Evolutionary conservation across 2,888 invertebrate species (phyloP).

Genomic region (Drosophila mimica): DNA sequence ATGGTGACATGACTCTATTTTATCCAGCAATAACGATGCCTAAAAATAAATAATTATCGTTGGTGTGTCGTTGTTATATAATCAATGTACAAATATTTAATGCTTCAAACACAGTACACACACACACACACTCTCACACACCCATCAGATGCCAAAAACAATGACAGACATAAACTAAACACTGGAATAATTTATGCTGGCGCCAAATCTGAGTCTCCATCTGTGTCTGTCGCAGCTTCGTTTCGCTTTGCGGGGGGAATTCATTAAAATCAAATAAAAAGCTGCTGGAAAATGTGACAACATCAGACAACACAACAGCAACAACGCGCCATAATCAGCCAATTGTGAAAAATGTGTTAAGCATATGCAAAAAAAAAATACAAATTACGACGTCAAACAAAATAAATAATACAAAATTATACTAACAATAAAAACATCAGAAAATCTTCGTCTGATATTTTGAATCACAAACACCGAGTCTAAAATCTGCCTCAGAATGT

Average conservation of each 20-base stretch:
- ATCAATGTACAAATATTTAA: conserved; percentile 19
- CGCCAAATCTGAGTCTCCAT: conserved; percentile 51
- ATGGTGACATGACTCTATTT: background rate
- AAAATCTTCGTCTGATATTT: conserved; percentile 30
- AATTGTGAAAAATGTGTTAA: conserved; percentile 73
- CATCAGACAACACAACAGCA: conserved; percentile 24
- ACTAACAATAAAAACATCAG: conserved; percentile 35
- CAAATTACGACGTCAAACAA: background rate
- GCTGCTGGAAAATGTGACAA: conserved; percentile 40
- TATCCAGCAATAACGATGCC: background rate
- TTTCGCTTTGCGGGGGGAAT: conserved; percentile 21
- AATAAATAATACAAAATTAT: conserved; percentile 8
- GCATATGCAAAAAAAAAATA: conserved; percentile 57
- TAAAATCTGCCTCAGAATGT: conserved; percentile 41
- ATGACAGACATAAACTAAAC: conserved; percentile 45
- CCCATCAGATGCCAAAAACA: conserved; percentile 20
- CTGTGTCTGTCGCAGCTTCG: conserved; percentile 21
- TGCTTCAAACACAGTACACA: conserved; percentile 1
- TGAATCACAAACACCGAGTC: conserved; percentile 36
- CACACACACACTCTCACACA: conserved; percentile 4
- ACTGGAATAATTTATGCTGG: conserved; percentile 62
- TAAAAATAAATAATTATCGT: conserved; percentile 5
- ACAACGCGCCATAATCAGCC: conserved; percentile 42
- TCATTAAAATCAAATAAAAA: conserved; percentile 53
- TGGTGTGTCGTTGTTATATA: conserved; percentile 20